Evolutionary conservation across 1,140 invertebrate species (phyloP).

Genomic region (Araneus ventricosus): DNA sequence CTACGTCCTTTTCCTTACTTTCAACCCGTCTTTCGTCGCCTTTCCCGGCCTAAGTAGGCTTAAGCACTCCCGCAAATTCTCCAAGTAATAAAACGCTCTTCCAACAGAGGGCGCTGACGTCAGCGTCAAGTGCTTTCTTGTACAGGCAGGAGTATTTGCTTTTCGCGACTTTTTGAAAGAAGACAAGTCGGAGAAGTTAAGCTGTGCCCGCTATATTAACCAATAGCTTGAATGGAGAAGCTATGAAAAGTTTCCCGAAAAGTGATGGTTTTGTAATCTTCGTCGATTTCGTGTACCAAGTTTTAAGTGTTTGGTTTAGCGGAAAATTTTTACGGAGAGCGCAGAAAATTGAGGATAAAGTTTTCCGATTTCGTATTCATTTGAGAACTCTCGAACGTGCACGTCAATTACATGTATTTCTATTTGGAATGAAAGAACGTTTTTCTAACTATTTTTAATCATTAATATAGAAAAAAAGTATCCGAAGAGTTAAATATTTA

Average conservation of each 20-base stretch:
- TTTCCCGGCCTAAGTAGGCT: slow-evolving; percentile 67
- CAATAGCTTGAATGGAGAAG: slow-evolving; percentile 34
- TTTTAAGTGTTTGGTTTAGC: slow-evolving; percentile 55
- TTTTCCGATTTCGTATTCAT: neutral
- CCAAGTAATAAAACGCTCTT: slow-evolving; percentile 63
- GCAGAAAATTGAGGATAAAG: neutral
- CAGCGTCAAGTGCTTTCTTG: slow-evolving; percentile 46
- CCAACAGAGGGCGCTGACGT: slow-evolving; percentile 70
- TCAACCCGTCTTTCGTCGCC: slow-evolving; percentile 31
- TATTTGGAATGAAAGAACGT: neutral
- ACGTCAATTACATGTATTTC: neutral
- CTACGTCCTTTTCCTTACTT: slow-evolving; percentile 26
- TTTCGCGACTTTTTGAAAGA: slow-evolving; percentile 48
- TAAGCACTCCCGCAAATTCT: slow-evolving; percentile 68
- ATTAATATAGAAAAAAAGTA: no score
- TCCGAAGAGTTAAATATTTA: no score
- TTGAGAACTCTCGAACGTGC: neutral
- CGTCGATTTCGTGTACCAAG: neutral
- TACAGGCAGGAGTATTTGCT: neutral
- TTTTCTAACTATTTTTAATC: neutral
- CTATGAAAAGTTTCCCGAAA: neutral
- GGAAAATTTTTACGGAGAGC: neutral
- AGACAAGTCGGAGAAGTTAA: slow-evolving; percentile 38
- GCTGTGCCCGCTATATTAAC: slow-evolving; percentile 53
- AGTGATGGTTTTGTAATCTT: slow-evolving; percentile 25